Conservation (phyloP, 2,888 invertebrate genomes). For the Pollenia amentaria region DNA sequence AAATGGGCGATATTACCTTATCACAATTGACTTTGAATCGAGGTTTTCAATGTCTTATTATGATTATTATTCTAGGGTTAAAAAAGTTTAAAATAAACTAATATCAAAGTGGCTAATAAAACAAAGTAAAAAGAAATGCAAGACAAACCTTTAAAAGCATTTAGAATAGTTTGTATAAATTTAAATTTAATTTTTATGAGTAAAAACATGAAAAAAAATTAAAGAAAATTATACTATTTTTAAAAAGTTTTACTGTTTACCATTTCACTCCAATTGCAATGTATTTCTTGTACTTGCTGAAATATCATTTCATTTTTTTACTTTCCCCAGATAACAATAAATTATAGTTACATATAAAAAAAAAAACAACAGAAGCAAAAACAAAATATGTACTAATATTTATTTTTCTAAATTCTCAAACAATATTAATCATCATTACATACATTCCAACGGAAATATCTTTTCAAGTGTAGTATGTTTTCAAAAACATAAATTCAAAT, state of each 20-base stretch:
- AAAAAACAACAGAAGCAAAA: not conserved
- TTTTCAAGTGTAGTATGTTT: slow-evolving; percentile 18
- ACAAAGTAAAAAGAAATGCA: no score
- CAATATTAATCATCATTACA: slow-evolving; percentile 9
- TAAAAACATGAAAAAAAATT: not conserved
- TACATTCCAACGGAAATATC: slow-evolving; percentile 13
- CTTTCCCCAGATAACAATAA: slow-evolving; percentile 18
- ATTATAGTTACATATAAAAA: slow-evolving; percentile 16
- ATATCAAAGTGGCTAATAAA: no score
- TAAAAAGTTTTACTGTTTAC: not conserved
- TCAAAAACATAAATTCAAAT: not conserved
- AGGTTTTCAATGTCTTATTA: no score
- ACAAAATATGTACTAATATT: not conserved
- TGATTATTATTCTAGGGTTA: no score
- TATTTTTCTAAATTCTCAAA: not conserved
- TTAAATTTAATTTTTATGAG: no score
- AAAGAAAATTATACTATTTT: not conserved
- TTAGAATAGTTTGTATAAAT: no score
- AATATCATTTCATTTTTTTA: slow-evolving; percentile 26
- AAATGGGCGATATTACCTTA: no score
- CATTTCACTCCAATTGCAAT: not conserved
- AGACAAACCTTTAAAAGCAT: no score
- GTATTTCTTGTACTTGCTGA: slow-evolving; percentile 12
- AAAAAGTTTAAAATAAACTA: no score
- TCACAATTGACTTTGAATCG: slow-evolving; percentile 10